These are phyloP conservation scores for Petrocephalus sullivani DNA, from an alignment of 2,797 vertebrate genomes.

Conservation along the genomic window DNA sequence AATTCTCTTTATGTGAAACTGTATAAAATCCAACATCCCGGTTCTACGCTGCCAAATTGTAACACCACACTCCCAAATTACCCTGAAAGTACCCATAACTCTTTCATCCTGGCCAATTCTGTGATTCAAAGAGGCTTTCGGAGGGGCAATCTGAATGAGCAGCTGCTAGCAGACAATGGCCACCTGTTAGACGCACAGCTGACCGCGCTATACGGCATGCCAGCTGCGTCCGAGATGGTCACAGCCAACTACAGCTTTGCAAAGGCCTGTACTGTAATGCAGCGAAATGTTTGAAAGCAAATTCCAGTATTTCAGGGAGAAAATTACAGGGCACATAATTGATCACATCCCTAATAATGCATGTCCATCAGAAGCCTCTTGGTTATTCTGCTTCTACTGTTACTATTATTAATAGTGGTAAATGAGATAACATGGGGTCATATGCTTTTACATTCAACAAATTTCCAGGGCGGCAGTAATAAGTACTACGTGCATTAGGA, in stretches of 20 bases:
- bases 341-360: neutral
- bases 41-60: neutral
- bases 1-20: neutral
- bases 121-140: neutral
- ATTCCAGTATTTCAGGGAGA: neutral
- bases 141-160: neutral
- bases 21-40: neutral
- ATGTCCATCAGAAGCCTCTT: neutral
- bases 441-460: neutral
- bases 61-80: neutral
- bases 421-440: neutral
- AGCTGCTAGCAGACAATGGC: neutral
- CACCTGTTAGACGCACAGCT: neutral
- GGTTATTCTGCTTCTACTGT: neutral
- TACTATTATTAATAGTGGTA: neutral
- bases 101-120: neutral
- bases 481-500: neutral
- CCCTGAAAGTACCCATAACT: neutral
- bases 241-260: neutral
- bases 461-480: neutral
- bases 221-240: neutral
- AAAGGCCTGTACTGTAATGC: neutral
- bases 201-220: neutral
- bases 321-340: neutral
- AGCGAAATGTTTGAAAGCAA: neutral